phyloP scores from a whole-genome alignment of 2,797 vertebrate genomes.

The Scomberomorus guttatus region DNA sequence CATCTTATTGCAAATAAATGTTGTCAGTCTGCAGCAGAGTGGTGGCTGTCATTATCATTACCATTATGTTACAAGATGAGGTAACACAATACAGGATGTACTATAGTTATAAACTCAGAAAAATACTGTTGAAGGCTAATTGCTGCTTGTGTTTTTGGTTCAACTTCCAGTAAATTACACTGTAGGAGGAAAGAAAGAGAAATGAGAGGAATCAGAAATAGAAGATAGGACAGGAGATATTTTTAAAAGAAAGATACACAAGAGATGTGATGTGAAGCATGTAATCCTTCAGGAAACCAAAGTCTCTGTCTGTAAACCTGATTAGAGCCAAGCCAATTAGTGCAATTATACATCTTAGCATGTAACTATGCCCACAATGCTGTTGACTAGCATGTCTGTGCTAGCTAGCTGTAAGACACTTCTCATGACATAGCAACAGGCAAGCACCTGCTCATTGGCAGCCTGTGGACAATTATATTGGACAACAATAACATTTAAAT shows the following conservation, averaged over 20 bases:
- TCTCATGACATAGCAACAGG: slow-evolving; percentile 25
- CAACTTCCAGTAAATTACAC: slow-evolving; percentile 24
- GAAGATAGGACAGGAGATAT: neutral
- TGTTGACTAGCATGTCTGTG: slow-evolving; percentile 14
- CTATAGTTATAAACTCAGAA: slow-evolving; percentile 19
- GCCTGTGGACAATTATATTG: neutral
- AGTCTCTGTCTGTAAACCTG: slow-evolving; percentile 71
- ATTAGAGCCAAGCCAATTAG: slow-evolving; percentile 80
- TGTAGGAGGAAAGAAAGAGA: neutral
- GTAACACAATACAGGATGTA: slow-evolving; percentile 22
- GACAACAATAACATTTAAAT: neutral
- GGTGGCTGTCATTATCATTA: slow-evolving; percentile 44
- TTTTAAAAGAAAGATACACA: slow-evolving; percentile 10
- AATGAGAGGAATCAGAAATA: neutral
- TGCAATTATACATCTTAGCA: slow-evolving; percentile 41
- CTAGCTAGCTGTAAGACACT: slow-evolving; percentile 13
- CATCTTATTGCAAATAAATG: slow-evolving; percentile 45
- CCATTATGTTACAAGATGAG: slow-evolving; percentile 42
- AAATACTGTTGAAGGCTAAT: slow-evolving; percentile 13
- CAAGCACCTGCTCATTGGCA: neutral
- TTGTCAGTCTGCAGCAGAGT: slow-evolving; percentile 32
- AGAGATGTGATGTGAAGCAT: slow-evolving; percentile 52
- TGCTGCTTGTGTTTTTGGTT: slow-evolving; percentile 24
- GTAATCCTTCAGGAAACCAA: slow-evolving; percentile 69
- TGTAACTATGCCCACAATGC: slow-evolving; percentile 43